Evolutionary conservation across 2,888 invertebrate species (phyloP), one percentile per base, ranked within the genome.

Genomic region (Lapara coniferarum): DNA sequence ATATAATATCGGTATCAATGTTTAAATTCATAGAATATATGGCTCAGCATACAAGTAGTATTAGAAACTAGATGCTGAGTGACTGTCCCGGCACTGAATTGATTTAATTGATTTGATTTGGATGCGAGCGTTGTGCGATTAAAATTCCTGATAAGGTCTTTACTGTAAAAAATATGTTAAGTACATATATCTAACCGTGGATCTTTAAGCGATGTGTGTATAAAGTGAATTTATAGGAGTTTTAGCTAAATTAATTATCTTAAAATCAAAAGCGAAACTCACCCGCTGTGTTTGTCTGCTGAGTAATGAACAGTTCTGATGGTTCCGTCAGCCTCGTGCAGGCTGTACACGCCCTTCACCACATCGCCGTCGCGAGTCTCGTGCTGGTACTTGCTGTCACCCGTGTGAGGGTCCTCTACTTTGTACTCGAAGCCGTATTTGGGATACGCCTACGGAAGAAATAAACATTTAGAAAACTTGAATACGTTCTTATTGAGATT

Each of bases 271-370:
- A 1, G 25, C 16, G 30, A 13, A 16, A 67, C 69, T 73, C 87
- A 81, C 93, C 87, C 85, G 53, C 79, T 73, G 37, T 84, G 78
- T 14, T 83, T 77, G 70, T 85, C 83, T 10, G 75, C 76, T 51
- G 72, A 69, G 69, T 81, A 81, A 67, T 80, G 73, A 8, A 81
- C 81, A 14, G 74, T 63, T 25, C 80, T 74, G 73, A 89, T 78
- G 75, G 91, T 89, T 71, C 92, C 93, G 69, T 89, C 90, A 46
- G 93, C 88, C 76, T 93, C 90, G 73, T 91, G 89, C 58, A 93
- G 83, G 55, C 87, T 87, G 84, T 95, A 95, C 80, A 91, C 77
- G 30, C 95, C 95, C 79, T 93, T 90, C 66, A 95, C 95, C 66
- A 88, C 90, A 77, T 95, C 92, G 66, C 95, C 95, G 84, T 92